These are phyloP conservation scores for Ditylenchus weischeri DNA, from an alignment of 2,888 invertebrate species.

Conservation along the genomic window DNA sequence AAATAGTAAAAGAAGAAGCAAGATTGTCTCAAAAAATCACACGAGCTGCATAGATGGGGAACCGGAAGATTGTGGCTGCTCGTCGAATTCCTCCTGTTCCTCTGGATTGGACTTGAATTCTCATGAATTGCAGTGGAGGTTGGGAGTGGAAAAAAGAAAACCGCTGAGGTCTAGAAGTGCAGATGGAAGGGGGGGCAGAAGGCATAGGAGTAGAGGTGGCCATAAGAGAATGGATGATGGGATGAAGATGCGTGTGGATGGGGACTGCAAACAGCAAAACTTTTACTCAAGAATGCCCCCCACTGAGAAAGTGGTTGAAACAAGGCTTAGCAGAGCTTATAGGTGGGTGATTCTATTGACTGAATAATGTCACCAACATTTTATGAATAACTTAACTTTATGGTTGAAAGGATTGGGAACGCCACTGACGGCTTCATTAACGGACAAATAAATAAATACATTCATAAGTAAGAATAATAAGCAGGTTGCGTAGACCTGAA, in stretches of 20 bases:
- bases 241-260: constrained; percentile 4
- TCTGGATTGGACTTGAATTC: constrained; percentile 11
- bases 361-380: too few species aligned
- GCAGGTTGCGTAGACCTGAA: too few species aligned
- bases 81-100: constrained; percentile 2
- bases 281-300: constrained; percentile 34
- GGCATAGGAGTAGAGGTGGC: constrained; percentile 1
- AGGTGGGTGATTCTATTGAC: constrained; percentile 4
- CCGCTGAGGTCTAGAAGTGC: constrained; percentile 18
- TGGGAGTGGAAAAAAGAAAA: constrained; percentile 2
- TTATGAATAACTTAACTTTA: too few species aligned
- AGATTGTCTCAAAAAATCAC: background rate
- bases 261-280: constrained; percentile 21
- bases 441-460: too few species aligned
- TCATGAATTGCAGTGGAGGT: background rate
- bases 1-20: background rate
- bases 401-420: too few species aligned
- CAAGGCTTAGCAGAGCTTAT: constrained; percentile 6
- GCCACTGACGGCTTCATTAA: too few species aligned
- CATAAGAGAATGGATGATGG: constrained; percentile 15
- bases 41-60: background rate
- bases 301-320: constrained; percentile 14
- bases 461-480: too few species aligned
- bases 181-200: constrained; percentile 18
- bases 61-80: background rate